Conservation (phyloP, 1,140 invertebrate species). For the Bursaphelenchus mucronatus region DNA sequence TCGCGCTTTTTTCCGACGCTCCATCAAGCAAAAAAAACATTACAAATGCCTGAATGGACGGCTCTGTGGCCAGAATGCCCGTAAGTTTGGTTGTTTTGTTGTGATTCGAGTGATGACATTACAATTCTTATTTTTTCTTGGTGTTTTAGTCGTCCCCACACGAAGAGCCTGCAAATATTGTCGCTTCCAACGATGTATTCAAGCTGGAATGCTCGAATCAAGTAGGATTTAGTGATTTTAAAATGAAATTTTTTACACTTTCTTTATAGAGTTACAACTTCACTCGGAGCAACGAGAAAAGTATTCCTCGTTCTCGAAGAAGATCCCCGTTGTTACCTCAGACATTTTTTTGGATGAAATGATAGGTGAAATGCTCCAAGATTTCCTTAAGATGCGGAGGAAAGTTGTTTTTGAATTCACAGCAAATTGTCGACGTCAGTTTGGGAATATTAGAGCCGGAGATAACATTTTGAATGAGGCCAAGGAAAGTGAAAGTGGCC, state of each 20-base stretch:
- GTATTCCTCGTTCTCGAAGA: constrained; percentile 12
- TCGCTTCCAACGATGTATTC: constrained; percentile 12
- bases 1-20: constrained; percentile 17
- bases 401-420: constrained; percentile 11
- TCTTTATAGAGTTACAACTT: background rate
- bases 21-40: constrained; percentile 18
- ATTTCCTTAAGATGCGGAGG: background rate
- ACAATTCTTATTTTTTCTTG: background rate
- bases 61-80: constrained; percentile 21
- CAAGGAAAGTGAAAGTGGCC: constrained; percentile 1
- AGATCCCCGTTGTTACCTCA: constrained; percentile 17
- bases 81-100: background rate
- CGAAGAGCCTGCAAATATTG: constrained; percentile 19
- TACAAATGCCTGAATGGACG: constrained; percentile 14
- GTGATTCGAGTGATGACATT: background rate
- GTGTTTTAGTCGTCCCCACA: constrained; percentile 6
- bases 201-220: constrained; percentile 20
- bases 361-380: constrained; percentile 5
- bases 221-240: background rate
- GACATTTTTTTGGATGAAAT: constrained; percentile 8
- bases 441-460: constrained; percentile 7
- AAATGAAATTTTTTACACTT: too few relatives aligned
- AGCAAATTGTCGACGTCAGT: constrained; percentile 6
- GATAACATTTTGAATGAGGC: constrained; percentile 1
- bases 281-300: constrained; percentile 16